These are phyloP conservation scores for Cathartes aura DNA, from an alignment of 2,113 vertebrate species.

Conservation along the genomic window DNA sequence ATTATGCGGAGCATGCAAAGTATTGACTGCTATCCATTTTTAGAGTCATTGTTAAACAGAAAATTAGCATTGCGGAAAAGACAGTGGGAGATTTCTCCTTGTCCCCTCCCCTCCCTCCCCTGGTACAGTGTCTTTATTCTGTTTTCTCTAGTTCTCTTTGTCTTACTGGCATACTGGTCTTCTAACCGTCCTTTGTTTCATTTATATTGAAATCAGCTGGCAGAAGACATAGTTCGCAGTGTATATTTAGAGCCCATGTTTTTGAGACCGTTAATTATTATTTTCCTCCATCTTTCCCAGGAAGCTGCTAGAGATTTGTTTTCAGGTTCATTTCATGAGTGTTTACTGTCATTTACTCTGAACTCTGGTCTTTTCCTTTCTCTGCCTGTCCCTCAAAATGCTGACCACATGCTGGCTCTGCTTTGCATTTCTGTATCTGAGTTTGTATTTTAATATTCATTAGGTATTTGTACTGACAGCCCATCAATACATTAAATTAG, in stretches of 20 bases:
- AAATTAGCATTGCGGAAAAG: background rate
- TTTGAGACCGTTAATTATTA: constrained; percentile 44
- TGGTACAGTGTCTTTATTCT: constrained; percentile 32
- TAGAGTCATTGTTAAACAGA: constrained; percentile 36
- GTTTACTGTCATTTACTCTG: constrained; percentile 47
- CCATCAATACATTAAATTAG: constrained; percentile 64
- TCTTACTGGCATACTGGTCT: constrained; percentile 21
- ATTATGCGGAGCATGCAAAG: constrained; percentile 24
- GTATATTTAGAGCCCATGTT: background rate
- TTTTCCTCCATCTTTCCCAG: background rate
- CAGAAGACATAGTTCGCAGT: constrained; percentile 30
- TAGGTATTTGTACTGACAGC: constrained; percentile 58
- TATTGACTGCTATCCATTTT: constrained; percentile 28
- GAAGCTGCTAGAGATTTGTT: constrained; percentile 40
- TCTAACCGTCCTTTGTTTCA: background rate
- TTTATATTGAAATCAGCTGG: constrained; percentile 54
- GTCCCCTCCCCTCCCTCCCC: background rate
- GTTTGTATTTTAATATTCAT: constrained; percentile 58
- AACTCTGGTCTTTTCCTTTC: constrained; percentile 39
- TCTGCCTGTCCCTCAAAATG: constrained; percentile 52
- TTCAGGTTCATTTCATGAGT: constrained; percentile 48
- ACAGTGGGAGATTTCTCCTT: constrained; percentile 47
- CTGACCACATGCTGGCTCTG: constrained; percentile 47
- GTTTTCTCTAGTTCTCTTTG: constrained; percentile 46
- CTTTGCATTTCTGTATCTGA: constrained; percentile 61